Conservation (phyloP, 2,113 vertebrate genomes). For the Puma concolor region DNA sequence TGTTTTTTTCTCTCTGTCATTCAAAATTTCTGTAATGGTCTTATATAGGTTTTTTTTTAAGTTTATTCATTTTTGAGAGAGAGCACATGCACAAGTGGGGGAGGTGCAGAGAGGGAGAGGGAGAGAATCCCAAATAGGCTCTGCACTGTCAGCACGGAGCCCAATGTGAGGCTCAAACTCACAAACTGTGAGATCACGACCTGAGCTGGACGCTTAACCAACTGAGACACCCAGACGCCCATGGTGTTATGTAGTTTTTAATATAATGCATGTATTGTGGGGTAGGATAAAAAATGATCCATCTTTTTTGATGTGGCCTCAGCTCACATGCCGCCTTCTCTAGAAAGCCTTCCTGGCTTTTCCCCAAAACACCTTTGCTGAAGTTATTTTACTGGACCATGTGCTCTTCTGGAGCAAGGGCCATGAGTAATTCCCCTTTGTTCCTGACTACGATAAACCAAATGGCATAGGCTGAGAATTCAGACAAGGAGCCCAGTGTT, state of each 20-base stretch:
- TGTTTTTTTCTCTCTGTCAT: not conserved
- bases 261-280: not conserved
- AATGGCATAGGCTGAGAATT: not conserved
- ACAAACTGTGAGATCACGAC: too few species aligned
- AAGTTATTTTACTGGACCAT: not conserved
- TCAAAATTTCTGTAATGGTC: not conserved
- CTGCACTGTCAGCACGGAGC: too few species aligned
- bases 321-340: not conserved
- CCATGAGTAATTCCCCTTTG: not conserved
- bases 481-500: not conserved
- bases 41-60: not conserved
- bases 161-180: too few species aligned
- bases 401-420: not conserved
- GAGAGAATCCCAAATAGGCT: too few species aligned
- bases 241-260: not conserved
- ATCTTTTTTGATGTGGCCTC: not conserved
- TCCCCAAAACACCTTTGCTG: not conserved
- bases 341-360: constrained; percentile 12
- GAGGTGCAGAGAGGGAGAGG: too few species aligned
- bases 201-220: too few species aligned
- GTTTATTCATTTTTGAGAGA: too few species aligned
- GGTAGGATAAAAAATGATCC: not conserved
- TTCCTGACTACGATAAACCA: not conserved
- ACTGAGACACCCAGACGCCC: too few species aligned
- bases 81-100: too few species aligned